These are phyloP conservation scores for Cydia fagiglandana DNA, from an alignment of 1,140 invertebrate genomes.

Conservation along the genomic window DNA sequence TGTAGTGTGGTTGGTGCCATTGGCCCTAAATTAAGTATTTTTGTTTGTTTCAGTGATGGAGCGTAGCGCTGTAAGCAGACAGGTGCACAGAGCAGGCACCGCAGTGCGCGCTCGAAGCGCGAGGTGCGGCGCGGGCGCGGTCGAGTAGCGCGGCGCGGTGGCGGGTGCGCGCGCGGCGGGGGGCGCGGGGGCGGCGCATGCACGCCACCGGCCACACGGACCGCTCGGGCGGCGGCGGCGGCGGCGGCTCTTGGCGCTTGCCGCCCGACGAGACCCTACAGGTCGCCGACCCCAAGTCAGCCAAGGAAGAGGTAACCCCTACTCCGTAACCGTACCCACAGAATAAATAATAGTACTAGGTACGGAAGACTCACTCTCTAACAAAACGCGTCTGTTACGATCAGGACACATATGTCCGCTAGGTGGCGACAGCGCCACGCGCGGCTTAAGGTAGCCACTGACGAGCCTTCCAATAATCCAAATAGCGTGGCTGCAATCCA, in stretches of 20 bases:
- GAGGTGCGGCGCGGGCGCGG: conserved; percentile 48
- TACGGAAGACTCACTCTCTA: too few species aligned
- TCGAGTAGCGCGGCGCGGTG: conserved; percentile 68
- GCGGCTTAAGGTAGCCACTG: too few species aligned
- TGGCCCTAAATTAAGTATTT: too few species aligned
- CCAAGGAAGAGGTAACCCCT: conserved; percentile 82
- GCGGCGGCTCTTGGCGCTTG: conserved; percentile 87
- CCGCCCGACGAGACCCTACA: conserved; percentile 93
- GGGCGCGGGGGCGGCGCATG: conserved; percentile 80
- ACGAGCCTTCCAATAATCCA: too few species aligned
- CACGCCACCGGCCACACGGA: conserved; percentile 91
- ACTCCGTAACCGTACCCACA: too few species aligned
- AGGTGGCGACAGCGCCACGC: too few species aligned
- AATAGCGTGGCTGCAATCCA: too few species aligned
- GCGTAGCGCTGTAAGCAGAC: conserved; percentile 38
- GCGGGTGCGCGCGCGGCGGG: conserved; percentile 63
- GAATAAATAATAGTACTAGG: too few species aligned
- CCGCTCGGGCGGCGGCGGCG: conserved; percentile 81
- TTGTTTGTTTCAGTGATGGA: conserved; percentile 54
- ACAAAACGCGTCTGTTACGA: too few species aligned
- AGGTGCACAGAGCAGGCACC: conserved; percentile 38
- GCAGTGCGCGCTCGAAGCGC: conserved; percentile 41
- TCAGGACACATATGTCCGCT: too few species aligned
- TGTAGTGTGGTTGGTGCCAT: too few species aligned
- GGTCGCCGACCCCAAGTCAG: conserved; percentile 89